Percentiles rank a stretch among this genome's conserved stretches.
phyloP scores from a whole-genome alignment of 2,888 invertebrate species.

The Notodonta dromedarius region DNA sequence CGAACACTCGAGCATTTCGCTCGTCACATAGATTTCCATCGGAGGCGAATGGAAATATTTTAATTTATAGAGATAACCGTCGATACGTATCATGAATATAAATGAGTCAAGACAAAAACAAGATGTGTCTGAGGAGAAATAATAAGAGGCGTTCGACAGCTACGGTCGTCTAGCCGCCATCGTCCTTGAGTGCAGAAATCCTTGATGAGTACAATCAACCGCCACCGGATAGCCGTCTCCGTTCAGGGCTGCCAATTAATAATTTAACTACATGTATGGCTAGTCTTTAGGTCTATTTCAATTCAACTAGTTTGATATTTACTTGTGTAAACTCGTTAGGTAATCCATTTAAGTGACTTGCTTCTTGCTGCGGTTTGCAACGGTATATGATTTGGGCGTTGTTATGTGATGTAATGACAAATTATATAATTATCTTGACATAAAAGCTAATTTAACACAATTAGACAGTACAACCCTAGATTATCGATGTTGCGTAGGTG shows the following conservation, averaged over 20 bases:
- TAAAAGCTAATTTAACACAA: not conserved
- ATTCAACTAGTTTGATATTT: slow-evolving; percentile 49
- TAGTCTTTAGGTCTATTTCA: slow-evolving; percentile 41
- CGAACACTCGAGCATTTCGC: slow-evolving; percentile 48
- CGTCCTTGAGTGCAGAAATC: slow-evolving; percentile 83
- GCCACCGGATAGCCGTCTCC: slow-evolving; percentile 77
- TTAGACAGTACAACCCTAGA: slow-evolving; percentile 53
- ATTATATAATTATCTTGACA: not conserved
- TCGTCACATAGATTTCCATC: slow-evolving; percentile 54
- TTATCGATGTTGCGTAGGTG: slow-evolving; percentile 62
- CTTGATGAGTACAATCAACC: slow-evolving; percentile 85
- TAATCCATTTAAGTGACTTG: slow-evolving; percentile 35
- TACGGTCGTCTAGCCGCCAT: slow-evolving; percentile 74
- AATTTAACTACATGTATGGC: slow-evolving; percentile 57
- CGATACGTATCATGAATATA: slow-evolving; percentile 82
- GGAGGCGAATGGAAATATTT: slow-evolving; percentile 64
- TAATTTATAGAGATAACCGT: slow-evolving; percentile 78
- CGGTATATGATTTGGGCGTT: not conserved
- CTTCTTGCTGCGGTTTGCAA: slow-evolving; percentile 17
- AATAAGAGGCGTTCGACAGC: slow-evolving; percentile 78
- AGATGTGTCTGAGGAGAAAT: slow-evolving; percentile 79
- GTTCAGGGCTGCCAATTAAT: slow-evolving; percentile 78
- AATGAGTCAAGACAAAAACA: slow-evolving; percentile 80
- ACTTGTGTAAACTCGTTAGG: slow-evolving; percentile 46
- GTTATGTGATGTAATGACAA: not conserved